Evolutionary conservation across 1,140 invertebrate species (phyloP).

Genomic region (Drosophila hydei): DNA sequence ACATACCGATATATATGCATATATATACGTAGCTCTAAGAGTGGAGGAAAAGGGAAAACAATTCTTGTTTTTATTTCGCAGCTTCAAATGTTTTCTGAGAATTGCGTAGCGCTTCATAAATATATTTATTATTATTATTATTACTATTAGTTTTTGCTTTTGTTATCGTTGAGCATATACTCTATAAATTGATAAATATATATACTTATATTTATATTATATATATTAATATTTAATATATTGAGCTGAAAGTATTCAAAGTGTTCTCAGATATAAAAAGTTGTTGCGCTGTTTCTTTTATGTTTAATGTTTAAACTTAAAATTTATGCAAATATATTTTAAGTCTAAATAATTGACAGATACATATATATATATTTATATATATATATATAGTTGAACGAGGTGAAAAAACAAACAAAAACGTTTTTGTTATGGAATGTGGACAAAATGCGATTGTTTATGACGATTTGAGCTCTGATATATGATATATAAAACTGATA

Average conservation of each 20-base stretch:
- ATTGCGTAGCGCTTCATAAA: not conserved
- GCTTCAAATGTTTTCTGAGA: conserved; percentile 6
- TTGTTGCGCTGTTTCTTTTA: not conserved
- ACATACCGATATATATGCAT: not conserved
- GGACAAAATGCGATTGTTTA: too few relatives aligned
- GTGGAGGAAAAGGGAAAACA: not conserved
- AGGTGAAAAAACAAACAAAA: too few relatives aligned
- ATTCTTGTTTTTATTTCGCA: conserved; percentile 10
- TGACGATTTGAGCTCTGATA: too few relatives aligned
- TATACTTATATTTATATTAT: too few relatives aligned
- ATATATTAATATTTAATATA: too few relatives aligned
- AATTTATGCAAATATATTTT: conserved; percentile 10
- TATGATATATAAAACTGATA: too few relatives aligned
- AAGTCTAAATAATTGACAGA: conserved; percentile 12
- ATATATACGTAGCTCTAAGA: not conserved
- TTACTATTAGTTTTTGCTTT: not conserved
- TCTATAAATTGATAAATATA: conserved; percentile 7
- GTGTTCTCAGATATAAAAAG: not conserved
- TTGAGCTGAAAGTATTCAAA: too few relatives aligned
- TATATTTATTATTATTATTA: not conserved
- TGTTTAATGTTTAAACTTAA: conserved; percentile 12
- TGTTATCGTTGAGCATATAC: conserved; percentile 15
- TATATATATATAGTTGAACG: too few relatives aligned
- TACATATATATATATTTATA: too few relatives aligned
- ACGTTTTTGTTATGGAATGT: too few relatives aligned